A percentile compares a stretch with the other conserved stretches of the same genome.
These are phyloP conservation scores for Brachypteracias leptosomus DNA, from an alignment of 2,113 vertebrate genomes.

Conservation along the genomic window DNA sequence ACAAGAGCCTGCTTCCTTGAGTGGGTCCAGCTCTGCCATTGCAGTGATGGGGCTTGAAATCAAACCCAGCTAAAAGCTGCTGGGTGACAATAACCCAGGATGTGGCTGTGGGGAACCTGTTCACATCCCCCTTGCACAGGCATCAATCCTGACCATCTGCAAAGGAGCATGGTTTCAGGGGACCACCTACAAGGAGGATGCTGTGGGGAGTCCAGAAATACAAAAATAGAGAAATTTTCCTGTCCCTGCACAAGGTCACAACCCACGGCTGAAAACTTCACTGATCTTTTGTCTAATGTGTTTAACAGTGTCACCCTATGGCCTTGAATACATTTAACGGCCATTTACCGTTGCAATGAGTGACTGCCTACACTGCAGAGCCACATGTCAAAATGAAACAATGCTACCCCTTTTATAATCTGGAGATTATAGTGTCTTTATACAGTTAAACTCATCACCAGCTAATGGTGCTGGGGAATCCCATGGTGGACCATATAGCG, in stretches of 20 bases:
- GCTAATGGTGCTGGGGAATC: not conserved
- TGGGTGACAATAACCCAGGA: not conserved
- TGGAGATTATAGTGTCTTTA: too few relatives aligned
- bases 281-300: not conserved
- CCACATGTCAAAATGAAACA: too few relatives aligned
- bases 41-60: fast-evolving
- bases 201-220: not conserved
- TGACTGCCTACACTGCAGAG: too few relatives aligned
- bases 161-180: fast-evolving
- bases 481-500: not conserved
- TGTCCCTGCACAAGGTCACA: fast-evolving
- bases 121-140: not conserved
- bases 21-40: not conserved
- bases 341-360: too few relatives aligned
- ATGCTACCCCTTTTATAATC: too few relatives aligned
- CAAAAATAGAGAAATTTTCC: not conserved
- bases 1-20: not conserved
- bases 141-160: fast-evolving
- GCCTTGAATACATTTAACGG: not conserved
- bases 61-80: fast-evolving
- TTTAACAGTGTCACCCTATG: not conserved
- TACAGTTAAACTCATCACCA: not conserved
- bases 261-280: not conserved
- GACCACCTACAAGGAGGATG: not conserved
- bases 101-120: not conserved